Conservation (phyloP, 1,140 invertebrate genomes). For the Acyrthosiphon pisum region DNA sequence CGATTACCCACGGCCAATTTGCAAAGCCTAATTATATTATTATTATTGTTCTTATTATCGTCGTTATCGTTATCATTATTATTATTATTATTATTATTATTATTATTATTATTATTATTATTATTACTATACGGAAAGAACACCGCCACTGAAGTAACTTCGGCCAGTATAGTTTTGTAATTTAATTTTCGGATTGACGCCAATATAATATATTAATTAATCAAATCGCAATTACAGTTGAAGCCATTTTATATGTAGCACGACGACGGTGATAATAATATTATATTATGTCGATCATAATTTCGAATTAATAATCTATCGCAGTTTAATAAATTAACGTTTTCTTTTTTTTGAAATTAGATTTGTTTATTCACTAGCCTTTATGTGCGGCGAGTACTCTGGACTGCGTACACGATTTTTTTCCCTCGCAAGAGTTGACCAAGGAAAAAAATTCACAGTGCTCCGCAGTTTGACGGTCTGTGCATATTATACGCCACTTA, state of each 20-base stretch:
- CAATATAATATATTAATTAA: neutral
- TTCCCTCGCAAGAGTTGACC: neutral
- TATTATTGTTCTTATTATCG: too few species aligned
- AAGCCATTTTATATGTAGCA: neutral
- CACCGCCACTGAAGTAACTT: neutral
- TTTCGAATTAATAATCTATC: neutral
- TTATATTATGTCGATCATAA: neutral
- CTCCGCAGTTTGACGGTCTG: neutral
- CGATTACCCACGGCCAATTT: neutral
- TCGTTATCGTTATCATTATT: too few species aligned
- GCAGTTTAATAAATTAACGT: neutral
- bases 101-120: neutral
- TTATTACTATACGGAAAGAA: neutral
- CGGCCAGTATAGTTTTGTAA: neutral
- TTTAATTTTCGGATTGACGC: neutral
- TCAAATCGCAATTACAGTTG: neutral
- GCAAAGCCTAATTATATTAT: neutral
- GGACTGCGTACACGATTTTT: neutral
- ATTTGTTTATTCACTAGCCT: neutral
- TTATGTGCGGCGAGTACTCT: too few species aligned
- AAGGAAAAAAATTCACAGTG: neutral
- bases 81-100: neutral
- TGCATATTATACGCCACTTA: too few species aligned
- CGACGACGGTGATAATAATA: neutral
- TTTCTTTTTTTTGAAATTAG: neutral